Evolutionary conservation across 2,888 invertebrate species (phyloP).

Genomic region (Rhyacophila evoluta): DNA sequence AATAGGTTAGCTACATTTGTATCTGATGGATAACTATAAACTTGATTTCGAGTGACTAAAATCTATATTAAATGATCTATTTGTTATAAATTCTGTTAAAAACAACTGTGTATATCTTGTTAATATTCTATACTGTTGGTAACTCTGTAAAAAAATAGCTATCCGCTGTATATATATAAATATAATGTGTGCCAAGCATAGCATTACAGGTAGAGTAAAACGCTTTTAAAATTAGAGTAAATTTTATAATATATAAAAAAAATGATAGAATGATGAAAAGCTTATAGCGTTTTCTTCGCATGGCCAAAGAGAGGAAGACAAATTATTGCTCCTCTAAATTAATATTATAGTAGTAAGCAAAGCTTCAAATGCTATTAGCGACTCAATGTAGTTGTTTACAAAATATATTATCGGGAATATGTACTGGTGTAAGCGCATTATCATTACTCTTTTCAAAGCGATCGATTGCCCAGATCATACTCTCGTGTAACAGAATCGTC

Average conservation of each 20-base stretch:
- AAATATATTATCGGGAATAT: background rate
- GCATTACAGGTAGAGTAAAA: slow-evolving; percentile 47
- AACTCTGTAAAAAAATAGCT: background rate
- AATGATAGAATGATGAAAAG: slow-evolving; percentile 26
- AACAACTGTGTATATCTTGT: background rate
- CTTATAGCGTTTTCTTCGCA: slow-evolving; percentile 35
- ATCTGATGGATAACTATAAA: background rate
- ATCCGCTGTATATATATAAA: too few relatives aligned
- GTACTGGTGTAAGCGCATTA: background rate
- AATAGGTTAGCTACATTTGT: background rate
- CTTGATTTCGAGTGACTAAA: background rate
- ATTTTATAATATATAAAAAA: slow-evolving; percentile 4
- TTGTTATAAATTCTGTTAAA: background rate
- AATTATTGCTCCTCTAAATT: background rate
- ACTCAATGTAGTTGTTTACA: background rate
- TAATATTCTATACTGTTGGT: background rate
- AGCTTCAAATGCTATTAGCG: slow-evolving; percentile 5
- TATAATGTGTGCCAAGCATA: slow-evolving; percentile 47
- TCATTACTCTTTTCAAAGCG: background rate
- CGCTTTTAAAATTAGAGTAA: slow-evolving; percentile 20
- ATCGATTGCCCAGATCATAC: background rate
- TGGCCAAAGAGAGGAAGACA: background rate
- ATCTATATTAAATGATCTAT: background rate
- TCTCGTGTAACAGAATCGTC: background rate
- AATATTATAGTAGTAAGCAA: background rate